These are phyloP conservation scores for Stegodyphus mimosarum DNA, from an alignment of 1,140 invertebrate genomes.

Conservation along the genomic window DNA sequence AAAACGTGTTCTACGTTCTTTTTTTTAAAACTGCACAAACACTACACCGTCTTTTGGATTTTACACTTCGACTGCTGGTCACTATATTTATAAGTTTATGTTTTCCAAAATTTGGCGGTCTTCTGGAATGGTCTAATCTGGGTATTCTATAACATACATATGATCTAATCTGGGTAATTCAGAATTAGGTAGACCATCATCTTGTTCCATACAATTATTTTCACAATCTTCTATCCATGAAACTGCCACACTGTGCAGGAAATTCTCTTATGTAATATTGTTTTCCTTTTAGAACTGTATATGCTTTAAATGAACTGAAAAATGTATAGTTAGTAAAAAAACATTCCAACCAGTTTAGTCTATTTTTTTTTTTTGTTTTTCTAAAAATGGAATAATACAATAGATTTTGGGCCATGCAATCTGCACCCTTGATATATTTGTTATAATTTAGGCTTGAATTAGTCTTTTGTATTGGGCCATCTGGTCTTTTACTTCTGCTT, in stretches of 20 bases:
- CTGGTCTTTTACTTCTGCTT: not conserved
- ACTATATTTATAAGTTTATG: slow-evolving; percentile 7
- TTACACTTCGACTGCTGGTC: slow-evolving; percentile 1
- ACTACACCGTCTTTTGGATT: not conserved
- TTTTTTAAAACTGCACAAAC: no score
- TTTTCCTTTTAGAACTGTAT: not conserved
- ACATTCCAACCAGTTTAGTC: no score
- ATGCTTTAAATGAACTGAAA: no score
- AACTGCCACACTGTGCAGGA: not conserved
- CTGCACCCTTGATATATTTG: not conserved
- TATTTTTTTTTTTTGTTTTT: not conserved
- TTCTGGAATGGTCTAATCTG: not conserved
- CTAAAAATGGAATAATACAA: no score
- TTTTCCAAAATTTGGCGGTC: not conserved
- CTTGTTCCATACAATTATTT: no score
- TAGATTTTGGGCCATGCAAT: no score
- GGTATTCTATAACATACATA: no score
- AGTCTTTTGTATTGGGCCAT: no score
- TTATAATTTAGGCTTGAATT: not conserved
- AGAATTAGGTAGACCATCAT: no score
- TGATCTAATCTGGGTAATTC: no score
- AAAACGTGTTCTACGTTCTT: not conserved
- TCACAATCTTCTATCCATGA: not conserved
- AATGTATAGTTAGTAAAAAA: no score
- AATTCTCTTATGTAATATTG: slow-evolving; percentile 7